These are phyloP conservation scores for Ypsolopha scabrella DNA, from an alignment of 2,888 invertebrate species.

Conservation along the genomic window DNA sequence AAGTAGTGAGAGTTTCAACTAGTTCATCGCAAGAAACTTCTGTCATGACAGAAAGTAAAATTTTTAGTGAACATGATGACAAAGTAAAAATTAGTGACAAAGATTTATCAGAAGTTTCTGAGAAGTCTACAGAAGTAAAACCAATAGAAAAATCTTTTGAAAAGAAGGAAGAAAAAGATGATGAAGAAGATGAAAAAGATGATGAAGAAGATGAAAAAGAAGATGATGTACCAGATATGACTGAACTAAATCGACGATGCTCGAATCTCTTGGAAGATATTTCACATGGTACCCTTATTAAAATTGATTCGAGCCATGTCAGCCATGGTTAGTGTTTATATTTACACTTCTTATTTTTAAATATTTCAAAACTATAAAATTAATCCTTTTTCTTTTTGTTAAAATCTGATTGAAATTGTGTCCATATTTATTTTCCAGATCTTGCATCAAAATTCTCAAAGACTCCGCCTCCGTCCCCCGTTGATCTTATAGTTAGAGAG, in stretches of 20 bases:
- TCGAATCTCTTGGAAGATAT: conserved; percentile 64
- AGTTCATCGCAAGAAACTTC: conserved; percentile 58
- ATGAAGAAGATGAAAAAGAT: conserved; percentile 15
- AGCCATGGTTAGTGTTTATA: conserved; percentile 42
- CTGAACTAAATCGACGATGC: conserved; percentile 59
- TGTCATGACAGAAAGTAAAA: conserved; percentile 51
- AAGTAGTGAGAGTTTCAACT: conserved; percentile 35
- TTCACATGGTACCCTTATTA: conserved; percentile 60
- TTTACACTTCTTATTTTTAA: neutral
- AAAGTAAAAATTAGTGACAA: conserved; percentile 26
- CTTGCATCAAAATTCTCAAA: conserved; percentile 74
- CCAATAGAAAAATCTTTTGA: no score
- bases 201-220: conserved; percentile 24
- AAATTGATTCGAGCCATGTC: conserved; percentile 60
- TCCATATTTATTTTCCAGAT: conserved; percentile 46
- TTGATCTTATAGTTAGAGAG: conserved; percentile 70
- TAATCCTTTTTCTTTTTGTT: neutral
- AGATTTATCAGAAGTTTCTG: conserved; percentile 38
- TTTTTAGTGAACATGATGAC: conserved; percentile 48
- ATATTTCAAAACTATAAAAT: no score
- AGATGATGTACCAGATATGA: conserved; percentile 46
- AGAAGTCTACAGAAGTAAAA: conserved; percentile 24
- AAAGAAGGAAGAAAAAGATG: conserved; percentile 9
- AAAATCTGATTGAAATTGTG: neutral
- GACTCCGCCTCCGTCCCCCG: conserved; percentile 79